Base-by-base conservation (phyloP, 2,113 vertebrate genomes). In the Thunnus maccoyii region DNA sequence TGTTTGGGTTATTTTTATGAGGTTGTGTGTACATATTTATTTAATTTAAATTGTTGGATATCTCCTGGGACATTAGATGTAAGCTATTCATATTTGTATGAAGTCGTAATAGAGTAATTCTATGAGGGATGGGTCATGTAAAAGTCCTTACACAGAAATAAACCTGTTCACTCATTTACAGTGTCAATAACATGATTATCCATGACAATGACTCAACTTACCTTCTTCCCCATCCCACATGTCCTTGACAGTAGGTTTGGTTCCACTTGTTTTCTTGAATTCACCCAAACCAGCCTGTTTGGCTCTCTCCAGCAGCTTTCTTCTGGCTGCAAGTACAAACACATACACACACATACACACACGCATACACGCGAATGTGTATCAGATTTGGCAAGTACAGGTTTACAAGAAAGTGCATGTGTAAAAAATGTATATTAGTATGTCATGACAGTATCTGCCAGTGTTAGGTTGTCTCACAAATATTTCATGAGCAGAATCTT, bases 221-320 rank as follows among this genome's bases (percentile, higher is more conserved):
- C 97, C 95, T 92, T 97, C 96, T 68, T 94, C 95, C 61, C 96
- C 96, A 93, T 97, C 97, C 95, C 92, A 97, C 97, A 99, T 99
- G 83, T 95, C 95, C 90, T 93, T 94, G 84, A 88, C 75, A 89
- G 80, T 74, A 36, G 91, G 82, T 87, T 94, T 93, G 77, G 93
- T 83, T 90, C 88, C 86, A 75, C 90, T 84, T 60, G 94, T 93
- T 88, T 95, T 95, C 90, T 93, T 94, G 22, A 93, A 92, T 92
- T 91, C 93, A 87, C 88, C 91, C 83, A 88, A 93, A 94, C 91
- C 93, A 89, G 93, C 84, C 88, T 75, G 90, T 80, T 93, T 91
- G 86, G 89, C 86, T 93, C 84, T 91, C 82, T 94, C 93, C 84
- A 91, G 83, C 51, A 94, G 86, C 90, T 93, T 95, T 81, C 86